A percentile compares a stretch with the other conserved stretches of the same genome.
Evolutionary conservation across 2,888 invertebrate genomes (phyloP).

Genomic region (Drosophila emarginata): DNA sequence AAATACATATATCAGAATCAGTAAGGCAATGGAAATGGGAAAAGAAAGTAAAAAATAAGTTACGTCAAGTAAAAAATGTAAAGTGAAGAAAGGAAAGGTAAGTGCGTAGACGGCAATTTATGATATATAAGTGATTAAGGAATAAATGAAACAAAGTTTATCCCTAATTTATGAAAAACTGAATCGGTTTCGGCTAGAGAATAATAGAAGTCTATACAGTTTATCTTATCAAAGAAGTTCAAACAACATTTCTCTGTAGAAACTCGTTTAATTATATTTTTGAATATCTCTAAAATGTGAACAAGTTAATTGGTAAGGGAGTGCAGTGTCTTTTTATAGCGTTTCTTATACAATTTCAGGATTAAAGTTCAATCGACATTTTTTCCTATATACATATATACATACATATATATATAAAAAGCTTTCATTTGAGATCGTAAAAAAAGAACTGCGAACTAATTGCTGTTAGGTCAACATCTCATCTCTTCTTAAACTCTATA

Average conservation of each 20-base stretch:
- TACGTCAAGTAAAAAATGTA: conserved; percentile 9
- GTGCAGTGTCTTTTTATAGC: conserved; percentile 15
- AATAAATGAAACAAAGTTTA: no score
- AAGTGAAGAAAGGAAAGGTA: background rate
- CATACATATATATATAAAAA: background rate
- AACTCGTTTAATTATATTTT: background rate
- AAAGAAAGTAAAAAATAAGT: conserved; percentile 15
- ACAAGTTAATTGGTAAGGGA: conserved; percentile 11
- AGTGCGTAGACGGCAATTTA: background rate
- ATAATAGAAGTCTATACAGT: no score
- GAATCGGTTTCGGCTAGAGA: no score
- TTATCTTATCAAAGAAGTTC: background rate
- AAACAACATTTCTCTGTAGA: background rate
- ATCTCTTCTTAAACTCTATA: background rate
- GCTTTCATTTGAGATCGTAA: conserved; percentile 5
- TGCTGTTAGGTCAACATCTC: background rate
- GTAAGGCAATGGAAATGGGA: conserved; percentile 33
- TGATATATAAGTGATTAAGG: background rate
- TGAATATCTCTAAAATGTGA: no score
- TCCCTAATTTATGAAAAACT: no score
- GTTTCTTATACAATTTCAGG: background rate
- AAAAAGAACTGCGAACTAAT: background rate
- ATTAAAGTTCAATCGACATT: background rate
- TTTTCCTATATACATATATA: background rate
- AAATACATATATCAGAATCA: conserved; percentile 56